Percentiles rank a stretch among this genome's conserved stretches.
Conservation (phyloP, 2,797 vertebrate genomes). For the Spea hammondii region DNA sequence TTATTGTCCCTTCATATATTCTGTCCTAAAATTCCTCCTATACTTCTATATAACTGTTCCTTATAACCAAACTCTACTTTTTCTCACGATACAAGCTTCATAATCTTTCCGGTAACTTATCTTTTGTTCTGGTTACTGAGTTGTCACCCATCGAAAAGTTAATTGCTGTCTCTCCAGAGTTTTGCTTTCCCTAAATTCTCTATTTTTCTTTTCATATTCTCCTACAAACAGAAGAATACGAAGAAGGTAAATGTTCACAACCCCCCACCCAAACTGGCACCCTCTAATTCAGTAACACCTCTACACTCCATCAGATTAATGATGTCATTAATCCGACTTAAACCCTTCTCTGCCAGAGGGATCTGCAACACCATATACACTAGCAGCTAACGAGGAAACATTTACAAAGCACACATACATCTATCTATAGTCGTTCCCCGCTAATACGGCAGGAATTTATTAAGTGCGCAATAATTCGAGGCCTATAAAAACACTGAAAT, state of each 20-base stretch:
- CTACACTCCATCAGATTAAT: background rate
- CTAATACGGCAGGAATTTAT: too few relatives aligned
- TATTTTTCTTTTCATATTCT: constrained; percentile 35
- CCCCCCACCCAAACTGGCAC: background rate
- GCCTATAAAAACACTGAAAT: too few relatives aligned
- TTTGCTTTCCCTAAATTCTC: constrained; percentile 15
- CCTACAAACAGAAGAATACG: constrained; percentile 49
- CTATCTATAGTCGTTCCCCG: background rate
- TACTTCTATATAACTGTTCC: background rate
- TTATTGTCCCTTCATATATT: background rate
- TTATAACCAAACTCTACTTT: background rate
- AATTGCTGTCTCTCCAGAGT: background rate
- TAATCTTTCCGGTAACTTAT: too few relatives aligned
- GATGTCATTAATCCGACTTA: constrained; percentile 28
- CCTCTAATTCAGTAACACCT: constrained; percentile 22
- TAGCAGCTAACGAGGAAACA: too few relatives aligned
- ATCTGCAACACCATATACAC: background rate
- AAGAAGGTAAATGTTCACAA: constrained; percentile 47
- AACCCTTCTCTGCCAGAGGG: constrained; percentile 5
- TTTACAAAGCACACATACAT: too few relatives aligned
- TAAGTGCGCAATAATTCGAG: too few relatives aligned
- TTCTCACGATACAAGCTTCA: too few relatives aligned
- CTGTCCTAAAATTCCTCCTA: background rate
- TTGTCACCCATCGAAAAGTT: too few relatives aligned
- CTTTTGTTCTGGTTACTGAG: too few relatives aligned